A percentile compares a stretch with the other conserved stretches of the same genome.
These are phyloP conservation scores for Drosophila virilis DNA, from an alignment of 1,140 invertebrate species.

Conservation along the genomic window DNA sequence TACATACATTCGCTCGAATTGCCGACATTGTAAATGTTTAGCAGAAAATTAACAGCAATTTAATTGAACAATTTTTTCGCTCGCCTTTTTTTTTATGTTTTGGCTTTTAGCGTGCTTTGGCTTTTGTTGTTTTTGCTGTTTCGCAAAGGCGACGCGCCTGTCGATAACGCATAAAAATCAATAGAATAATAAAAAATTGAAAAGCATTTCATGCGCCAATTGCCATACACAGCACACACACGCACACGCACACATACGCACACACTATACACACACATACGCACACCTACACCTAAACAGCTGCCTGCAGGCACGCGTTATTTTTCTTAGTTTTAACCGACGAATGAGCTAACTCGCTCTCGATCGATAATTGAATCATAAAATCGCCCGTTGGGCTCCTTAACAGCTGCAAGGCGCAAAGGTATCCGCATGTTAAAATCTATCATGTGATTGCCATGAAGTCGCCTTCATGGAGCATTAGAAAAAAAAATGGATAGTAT, in stretches of 20 bases:
- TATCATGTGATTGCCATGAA: constrained; percentile 8
- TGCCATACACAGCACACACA: constrained; percentile 11
- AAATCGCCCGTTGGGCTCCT: not conserved
- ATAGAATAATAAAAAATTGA: constrained; percentile 77
- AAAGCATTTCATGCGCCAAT: constrained; percentile 66
- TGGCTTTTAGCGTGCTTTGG: constrained; percentile 22
- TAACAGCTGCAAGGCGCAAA: not conserved
- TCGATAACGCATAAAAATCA: constrained; percentile 63
- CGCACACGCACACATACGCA: not conserved
- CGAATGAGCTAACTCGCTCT: constrained; percentile 32
- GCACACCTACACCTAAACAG: constrained; percentile 13
- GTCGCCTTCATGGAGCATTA: not conserved
- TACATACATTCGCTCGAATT: constrained; percentile 22
- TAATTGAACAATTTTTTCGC: constrained; percentile 60
- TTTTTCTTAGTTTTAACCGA: constrained; percentile 12
- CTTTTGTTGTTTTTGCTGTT: constrained; percentile 24
- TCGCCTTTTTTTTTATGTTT: constrained; percentile 16
- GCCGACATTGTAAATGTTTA: constrained; percentile 73
- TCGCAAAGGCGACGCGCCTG: constrained; percentile 17
- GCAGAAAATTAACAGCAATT: constrained; percentile 76
- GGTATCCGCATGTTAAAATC: constrained; percentile 6
- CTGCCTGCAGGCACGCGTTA: constrained; percentile 14
- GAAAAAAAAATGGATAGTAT: not conserved
- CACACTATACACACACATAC: not conserved
- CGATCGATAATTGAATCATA: constrained; percentile 47